These are phyloP conservation scores for Pristionchus entomophagus DNA, from an alignment of 2,888 invertebrate genomes.

Conservation along the genomic window DNA sequence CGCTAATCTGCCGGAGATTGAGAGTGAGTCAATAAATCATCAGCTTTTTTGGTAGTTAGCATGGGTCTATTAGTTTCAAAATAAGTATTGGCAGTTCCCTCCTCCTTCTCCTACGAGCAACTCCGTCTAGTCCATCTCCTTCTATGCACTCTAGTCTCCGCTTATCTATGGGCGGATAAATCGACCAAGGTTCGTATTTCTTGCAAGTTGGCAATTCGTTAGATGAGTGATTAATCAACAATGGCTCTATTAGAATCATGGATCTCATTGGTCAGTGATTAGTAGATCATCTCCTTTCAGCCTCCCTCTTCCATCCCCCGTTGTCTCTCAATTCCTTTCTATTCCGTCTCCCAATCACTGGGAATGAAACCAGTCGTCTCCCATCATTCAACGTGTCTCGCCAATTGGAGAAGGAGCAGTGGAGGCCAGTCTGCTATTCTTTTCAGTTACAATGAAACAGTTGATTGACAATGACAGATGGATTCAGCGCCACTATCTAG, in stretches of 20 bases:
- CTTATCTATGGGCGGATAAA: slow-evolving; percentile 51
- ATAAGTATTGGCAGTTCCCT: background rate
- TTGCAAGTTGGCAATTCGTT: too few species aligned
- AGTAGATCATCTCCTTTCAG: too few species aligned
- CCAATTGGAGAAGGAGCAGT: slow-evolving; percentile 51
- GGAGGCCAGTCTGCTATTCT: background rate
- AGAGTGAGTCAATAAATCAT: background rate
- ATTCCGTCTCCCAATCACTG: slow-evolving; percentile 38
- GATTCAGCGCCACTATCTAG: too few species aligned
- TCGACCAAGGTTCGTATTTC: slow-evolving; percentile 30
- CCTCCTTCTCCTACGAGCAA: slow-evolving; percentile 48
- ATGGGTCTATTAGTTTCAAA: background rate
- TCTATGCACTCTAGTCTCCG: slow-evolving; percentile 47
- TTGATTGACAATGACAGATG: background rate
- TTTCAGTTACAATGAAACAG: background rate
- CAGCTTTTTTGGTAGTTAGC: background rate
- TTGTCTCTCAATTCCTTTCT: slow-evolving; percentile 48
- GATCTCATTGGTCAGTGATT: too few species aligned
- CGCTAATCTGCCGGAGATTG: slow-evolving; percentile 2
- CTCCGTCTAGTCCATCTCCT: slow-evolving; percentile 49
- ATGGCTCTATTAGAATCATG: too few species aligned
- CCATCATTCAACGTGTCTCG: slow-evolving; percentile 49
- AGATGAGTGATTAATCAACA: too few species aligned
- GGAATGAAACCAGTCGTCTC: slow-evolving; percentile 54
- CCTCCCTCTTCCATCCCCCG: slow-evolving; percentile 46